Base-by-base conservation (phyloP, 2,888 invertebrate genomes). In the Drosophila basisetae region DNA sequence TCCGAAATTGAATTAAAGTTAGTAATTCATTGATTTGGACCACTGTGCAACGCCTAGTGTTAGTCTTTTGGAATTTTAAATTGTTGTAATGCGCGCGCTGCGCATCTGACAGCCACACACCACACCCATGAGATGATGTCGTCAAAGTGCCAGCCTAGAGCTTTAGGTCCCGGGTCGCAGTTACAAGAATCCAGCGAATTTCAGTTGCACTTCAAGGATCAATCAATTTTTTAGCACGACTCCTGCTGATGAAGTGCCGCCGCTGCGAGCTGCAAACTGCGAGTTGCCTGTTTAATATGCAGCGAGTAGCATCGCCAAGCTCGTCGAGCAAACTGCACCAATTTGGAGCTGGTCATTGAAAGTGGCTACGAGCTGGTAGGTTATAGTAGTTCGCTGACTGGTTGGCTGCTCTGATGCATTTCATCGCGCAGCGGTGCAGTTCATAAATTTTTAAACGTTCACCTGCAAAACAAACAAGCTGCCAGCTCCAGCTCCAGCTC, bases 171-270 rank as follows among this genome's bases (percentile, higher is more conserved):
- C 61, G 37, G 31, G 25, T 41, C 10, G 16, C 28, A 53, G 4
- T 16, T 52, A 13, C 63, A 28, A 22, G 18, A 22, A 53, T 11
- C 16, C 69, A 31, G 50, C 68, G 54, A 58, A 69, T 66, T 66
- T 63, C 71, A 68, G 60, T 56, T 73, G 78, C 74, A 73, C 80
- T 78, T 78, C 70, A 80, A 86, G 86, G 87, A 86, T 86, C 86
- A 86, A 89, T 89, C 86, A 89, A 87, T 87, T 84, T 89, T 89
- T 89, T 86, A 89, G 87, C 87, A 82, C 83, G 66, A 67, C 70
- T 66, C 78, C 60, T 50, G 62, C 76, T 89, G 89, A 87, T 84
- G 88, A 87, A 87, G 89, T 89, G 88, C 88, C 68, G 78, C 84
- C 84, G 62, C 64, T 84, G 84, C 84, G 84, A 72, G 35, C 56